Evolutionary conservation across 1,140 invertebrate genomes (phyloP).

Genomic region (Uloborus diversus): DNA sequence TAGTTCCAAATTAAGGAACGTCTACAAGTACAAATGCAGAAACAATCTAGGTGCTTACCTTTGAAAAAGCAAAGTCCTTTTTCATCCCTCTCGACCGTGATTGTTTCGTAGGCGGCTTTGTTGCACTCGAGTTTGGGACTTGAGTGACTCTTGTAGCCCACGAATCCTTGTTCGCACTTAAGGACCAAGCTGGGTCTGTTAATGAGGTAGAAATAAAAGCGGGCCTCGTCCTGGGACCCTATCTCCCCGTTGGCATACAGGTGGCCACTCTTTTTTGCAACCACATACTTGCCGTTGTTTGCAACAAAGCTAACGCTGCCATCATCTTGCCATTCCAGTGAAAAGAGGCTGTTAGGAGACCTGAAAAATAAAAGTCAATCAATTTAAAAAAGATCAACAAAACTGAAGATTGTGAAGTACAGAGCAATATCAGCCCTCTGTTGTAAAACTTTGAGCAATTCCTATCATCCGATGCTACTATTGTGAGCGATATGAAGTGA

Average conservation of each 20-base stretch:
- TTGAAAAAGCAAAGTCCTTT: slow-evolving; percentile 92
- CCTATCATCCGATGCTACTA: too few species aligned
- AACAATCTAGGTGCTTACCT: too few species aligned
- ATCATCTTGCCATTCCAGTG: slow-evolving; percentile 89
- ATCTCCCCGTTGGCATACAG: slow-evolving; percentile 87
- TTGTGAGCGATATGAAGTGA: too few species aligned
- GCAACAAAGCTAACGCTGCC: slow-evolving; percentile 91
- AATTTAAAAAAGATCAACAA: too few species aligned
- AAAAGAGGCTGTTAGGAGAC: slow-evolving; percentile 88
- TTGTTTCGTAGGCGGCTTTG: slow-evolving; percentile 93
- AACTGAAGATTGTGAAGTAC: too few species aligned
- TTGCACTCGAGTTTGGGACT: slow-evolving; percentile 92
- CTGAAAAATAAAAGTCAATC: slow-evolving; percentile 64
- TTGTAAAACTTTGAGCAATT: too few species aligned
- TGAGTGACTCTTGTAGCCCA: slow-evolving; percentile 84
- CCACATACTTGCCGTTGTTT: slow-evolving; percentile 93
- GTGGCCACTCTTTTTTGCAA: slow-evolving; percentile 92
- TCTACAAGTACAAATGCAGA: too few species aligned
- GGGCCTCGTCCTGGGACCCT: slow-evolving; percentile 82
- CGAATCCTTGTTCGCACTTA: slow-evolving; percentile 96
- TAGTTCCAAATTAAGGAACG: too few species aligned
- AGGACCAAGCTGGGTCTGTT: slow-evolving; percentile 92
- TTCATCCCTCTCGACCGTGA: slow-evolving; percentile 87
- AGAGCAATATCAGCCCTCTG: too few species aligned
- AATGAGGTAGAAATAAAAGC: slow-evolving; percentile 93